Evolutionary conservation across 2,797 vertebrate genomes (phyloP).

Genomic region (Anisognathus igniventris): DNA sequence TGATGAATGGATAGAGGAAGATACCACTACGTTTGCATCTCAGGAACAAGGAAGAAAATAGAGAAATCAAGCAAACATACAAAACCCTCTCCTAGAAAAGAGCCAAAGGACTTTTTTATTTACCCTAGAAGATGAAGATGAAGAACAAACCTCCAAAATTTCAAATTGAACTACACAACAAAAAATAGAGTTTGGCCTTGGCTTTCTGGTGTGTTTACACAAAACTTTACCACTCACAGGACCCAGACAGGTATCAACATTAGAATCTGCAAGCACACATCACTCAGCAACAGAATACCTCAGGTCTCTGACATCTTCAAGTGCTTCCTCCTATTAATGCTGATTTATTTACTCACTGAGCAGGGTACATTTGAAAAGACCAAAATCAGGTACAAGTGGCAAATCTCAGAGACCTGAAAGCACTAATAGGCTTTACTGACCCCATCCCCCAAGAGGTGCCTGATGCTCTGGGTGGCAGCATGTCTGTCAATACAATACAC

Average conservation of each 20-base stretch:
- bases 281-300: neutral
- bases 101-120: rapidly evolving
- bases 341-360: neutral
- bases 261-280: neutral
- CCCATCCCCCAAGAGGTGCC: rapidly evolving
- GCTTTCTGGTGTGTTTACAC: neutral
- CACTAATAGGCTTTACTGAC: neutral
- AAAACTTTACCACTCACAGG: neutral
- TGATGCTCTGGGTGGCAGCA: neutral
- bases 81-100: rapidly evolving
- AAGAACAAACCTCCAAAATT: neutral
- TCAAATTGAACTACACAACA: neutral
- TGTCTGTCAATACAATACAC: too few relatives aligned
- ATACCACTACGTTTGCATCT: neutral
- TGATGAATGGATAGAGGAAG: neutral
- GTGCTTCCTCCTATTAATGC: neutral
- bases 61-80: neutral
- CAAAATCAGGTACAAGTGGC: neutral
- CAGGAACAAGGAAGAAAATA: neutral
- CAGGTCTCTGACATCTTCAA: neutral
- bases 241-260: neutral
- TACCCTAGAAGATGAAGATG: neutral
- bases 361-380: neutral
- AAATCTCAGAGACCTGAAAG: neutral
- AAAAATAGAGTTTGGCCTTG: neutral